Base-by-base conservation (phyloP, 2,888 invertebrate species). In the Seira sanloemensis region DNA sequence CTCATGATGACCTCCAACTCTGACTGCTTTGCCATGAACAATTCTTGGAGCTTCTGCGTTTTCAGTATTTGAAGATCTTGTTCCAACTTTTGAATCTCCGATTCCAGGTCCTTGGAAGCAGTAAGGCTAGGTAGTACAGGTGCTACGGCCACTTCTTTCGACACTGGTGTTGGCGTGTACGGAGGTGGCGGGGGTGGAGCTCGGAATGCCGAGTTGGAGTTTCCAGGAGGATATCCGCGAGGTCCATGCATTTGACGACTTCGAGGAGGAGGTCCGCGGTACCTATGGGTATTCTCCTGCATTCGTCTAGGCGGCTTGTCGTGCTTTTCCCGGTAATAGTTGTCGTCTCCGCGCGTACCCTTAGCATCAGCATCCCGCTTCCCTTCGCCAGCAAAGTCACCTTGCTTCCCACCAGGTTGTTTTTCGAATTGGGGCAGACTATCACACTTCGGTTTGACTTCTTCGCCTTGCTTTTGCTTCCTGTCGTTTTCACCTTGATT, bases 141-240 rank as follows among this genome's bases (percentile, higher is more conserved):
- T 12, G 26, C 19, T n/a, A 1, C 7, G 9, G 12, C 1, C 24
- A 2, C 18, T 5, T 84, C 65, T 23, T 26, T 65, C 18, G 78
- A 75, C 16, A 26, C 24, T 1, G 80, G 85, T 25, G 12, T 69
- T 18, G 82, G 66, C 18, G 81, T 66, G 46, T 85, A 82, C 0
- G 85, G 81, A 1, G 81, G 81, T 9, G 85, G 85, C 16, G 79
- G 50, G 16, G 62, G 58, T 12, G 78, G 21, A 19, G 58, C 19
- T 50, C 66, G 18, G 7, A 24, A 54, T 16, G 4, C 9, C 2
- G 69, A 25, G 7, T 24, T 2, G 54, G 23, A 9, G 23, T 26
- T 12, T 26, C 21, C 23, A 5, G 72, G 72, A 18, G n/a, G 18
- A 5, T n/a, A 12, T 7, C 50, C 4, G 5, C n/a, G n/a, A 19